Evolutionary conservation across 2,113 vertebrate species (phyloP).

Genomic region (Gasterosteus nipponicus): DNA sequence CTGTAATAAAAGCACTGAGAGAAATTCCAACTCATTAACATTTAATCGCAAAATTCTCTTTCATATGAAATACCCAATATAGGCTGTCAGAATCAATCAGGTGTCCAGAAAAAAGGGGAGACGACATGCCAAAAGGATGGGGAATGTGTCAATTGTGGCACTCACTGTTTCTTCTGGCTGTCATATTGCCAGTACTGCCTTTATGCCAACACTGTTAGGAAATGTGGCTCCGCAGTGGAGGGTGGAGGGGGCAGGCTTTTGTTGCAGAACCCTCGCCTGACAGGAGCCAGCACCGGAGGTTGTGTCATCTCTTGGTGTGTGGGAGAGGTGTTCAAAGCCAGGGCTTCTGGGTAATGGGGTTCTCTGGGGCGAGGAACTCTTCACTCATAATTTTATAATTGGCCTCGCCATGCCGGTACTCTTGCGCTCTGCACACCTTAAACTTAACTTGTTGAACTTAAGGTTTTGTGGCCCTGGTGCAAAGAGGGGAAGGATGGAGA

Average conservation of each 20-base stretch:
- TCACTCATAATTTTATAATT: constrained; percentile 82
- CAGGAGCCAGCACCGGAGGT: constrained; percentile 73
- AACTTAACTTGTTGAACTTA: constrained; percentile 65
- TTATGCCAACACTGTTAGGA: constrained; percentile 71
- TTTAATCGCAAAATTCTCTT: constrained; percentile 93
- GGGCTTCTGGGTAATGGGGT: constrained; percentile 75
- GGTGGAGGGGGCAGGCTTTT: constrained; percentile 56
- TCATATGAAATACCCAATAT: constrained; percentile 95
- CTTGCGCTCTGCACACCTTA: constrained; percentile 63
- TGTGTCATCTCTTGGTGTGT: constrained; percentile 74
- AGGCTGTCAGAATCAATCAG: constrained; percentile 91
- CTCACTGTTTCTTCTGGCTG: constrained; percentile 88
- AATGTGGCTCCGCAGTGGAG: constrained; percentile 53
- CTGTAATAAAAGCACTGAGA: constrained; percentile 91
- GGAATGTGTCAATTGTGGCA: constrained; percentile 81
- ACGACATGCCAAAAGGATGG: constrained; percentile 82
- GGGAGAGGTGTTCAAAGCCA: constrained; percentile 78
- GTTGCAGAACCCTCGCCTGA: constrained; percentile 74
- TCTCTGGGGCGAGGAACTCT: constrained; percentile 69
- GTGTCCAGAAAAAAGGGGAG: constrained; percentile 84
- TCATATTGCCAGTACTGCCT: constrained; percentile 79
- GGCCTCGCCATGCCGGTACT: constrained; percentile 54
- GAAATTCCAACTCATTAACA: constrained; percentile 93
- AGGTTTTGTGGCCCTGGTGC: constrained; percentile 27
- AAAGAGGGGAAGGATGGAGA: constrained; percentile 34